phyloP scores from a whole-genome alignment of 2,797 vertebrate species.

The Brachymystax lenok region DNA sequence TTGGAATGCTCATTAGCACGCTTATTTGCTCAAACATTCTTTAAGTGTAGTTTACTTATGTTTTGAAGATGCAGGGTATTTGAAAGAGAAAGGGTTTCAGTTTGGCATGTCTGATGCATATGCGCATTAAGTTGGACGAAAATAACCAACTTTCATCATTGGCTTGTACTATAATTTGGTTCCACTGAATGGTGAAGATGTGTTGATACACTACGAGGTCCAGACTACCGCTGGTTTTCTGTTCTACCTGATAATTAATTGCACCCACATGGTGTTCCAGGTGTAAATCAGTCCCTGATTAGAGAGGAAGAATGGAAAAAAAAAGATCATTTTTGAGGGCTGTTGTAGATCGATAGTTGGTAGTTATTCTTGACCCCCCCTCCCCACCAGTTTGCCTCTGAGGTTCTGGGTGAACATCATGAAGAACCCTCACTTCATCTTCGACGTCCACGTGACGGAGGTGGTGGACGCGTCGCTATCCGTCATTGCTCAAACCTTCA shows the following conservation, averaged over 20 bases:
- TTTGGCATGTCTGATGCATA: too few species aligned
- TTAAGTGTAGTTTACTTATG: slow-evolving; percentile 17
- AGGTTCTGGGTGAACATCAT: slow-evolving; percentile 99
- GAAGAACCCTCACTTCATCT: slow-evolving; percentile 98
- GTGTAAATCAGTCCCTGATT: too few species aligned
- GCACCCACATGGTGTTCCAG: too few species aligned
- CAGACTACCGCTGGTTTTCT: too few species aligned
- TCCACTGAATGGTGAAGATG: background rate
- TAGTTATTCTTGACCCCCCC: background rate
- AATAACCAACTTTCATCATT: too few species aligned
- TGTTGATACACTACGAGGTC: background rate
- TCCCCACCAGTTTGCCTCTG: slow-evolving; percentile 83
- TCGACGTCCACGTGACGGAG: slow-evolving; percentile 95
- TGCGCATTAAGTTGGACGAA: too few species aligned
- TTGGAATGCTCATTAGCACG: too few species aligned
- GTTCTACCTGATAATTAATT: too few species aligned
- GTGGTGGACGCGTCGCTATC: slow-evolving; percentile 97
- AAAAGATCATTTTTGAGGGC: too few species aligned
- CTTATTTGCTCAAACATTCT: too few species aligned
- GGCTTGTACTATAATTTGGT: too few species aligned
- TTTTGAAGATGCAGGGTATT: slow-evolving; percentile 11
- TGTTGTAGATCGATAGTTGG: background rate
- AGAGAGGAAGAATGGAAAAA: too few species aligned
- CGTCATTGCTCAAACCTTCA: slow-evolving; percentile 98
- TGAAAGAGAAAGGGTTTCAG: slow-evolving; percentile 46